Evolutionary conservation across 1,140 invertebrate genomes (phyloP).

Genomic region (Thalassaphorura encarpata): DNA sequence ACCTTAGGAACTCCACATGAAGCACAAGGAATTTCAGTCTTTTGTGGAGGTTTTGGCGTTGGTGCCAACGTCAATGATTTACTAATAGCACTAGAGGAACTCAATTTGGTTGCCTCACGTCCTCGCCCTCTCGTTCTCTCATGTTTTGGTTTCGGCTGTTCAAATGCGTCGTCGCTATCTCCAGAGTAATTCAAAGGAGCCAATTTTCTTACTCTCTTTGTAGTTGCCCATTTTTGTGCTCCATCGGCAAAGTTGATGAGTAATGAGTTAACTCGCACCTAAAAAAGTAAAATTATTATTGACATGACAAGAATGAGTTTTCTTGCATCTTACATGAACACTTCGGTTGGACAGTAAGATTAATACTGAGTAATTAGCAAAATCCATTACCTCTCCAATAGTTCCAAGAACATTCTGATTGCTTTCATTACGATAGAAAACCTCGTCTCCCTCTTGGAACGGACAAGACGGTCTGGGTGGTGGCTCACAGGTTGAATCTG

Average conservation of each 20-base stretch:
- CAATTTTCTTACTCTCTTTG: conserved; percentile 20
- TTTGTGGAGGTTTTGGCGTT: conserved; percentile 7
- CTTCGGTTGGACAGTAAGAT: background rate
- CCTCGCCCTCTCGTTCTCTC: background rate
- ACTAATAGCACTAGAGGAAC: background rate
- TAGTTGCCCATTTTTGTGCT: conserved; percentile 16
- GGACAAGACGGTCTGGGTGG: conserved; percentile 5
- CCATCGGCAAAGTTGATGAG: conserved; percentile 23
- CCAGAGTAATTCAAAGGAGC: too few relatives aligned
- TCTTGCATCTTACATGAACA: background rate
- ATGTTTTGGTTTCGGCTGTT: too few relatives aligned
- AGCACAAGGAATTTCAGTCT: conserved; percentile 10
- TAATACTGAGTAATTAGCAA: background rate
- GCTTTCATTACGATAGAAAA: conserved; percentile 19
- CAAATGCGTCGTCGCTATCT: too few relatives aligned
- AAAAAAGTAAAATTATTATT: background rate
- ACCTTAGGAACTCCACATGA: conserved; percentile 7
- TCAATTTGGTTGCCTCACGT: background rate
- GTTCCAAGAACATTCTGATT: conserved; percentile 22
- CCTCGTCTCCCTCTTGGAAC: conserved; percentile 27
- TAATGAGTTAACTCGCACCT: conserved; percentile 7
- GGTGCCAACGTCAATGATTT: conserved; percentile 1
- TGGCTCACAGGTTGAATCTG: conserved; percentile 26
- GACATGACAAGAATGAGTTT: background rate
- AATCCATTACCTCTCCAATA: conserved; percentile 11